phyloP scores from a whole-genome alignment of 2,113 vertebrate genomes.

The Lepisosteus osseus region DNA sequence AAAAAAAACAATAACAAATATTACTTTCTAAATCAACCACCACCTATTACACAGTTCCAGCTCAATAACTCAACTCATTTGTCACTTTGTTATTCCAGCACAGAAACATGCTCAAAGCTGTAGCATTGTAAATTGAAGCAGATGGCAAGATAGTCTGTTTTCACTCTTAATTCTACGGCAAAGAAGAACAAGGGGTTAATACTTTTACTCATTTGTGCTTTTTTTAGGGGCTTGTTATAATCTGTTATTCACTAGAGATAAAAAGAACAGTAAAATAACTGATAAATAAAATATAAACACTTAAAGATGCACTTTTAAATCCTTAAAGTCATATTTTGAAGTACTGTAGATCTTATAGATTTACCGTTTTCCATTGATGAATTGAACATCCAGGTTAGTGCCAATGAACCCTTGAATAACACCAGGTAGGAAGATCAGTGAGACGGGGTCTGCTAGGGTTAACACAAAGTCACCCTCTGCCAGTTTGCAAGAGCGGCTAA shows the following conservation, averaged over 20 bases:
- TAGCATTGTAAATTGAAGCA: no score
- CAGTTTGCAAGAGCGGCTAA: conserved; percentile 15
- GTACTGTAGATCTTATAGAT: not conserved
- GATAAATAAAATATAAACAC: no score
- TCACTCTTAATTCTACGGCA: no score
- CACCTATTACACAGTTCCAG: conserved; percentile 6
- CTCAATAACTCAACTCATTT: not conserved
- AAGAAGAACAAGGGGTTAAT: not conserved
- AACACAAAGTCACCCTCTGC: conserved; percentile 17
- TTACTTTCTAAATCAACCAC: not conserved
- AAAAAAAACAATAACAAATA: not conserved
- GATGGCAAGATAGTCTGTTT: no score
- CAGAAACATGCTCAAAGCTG: no score
- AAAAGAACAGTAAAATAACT: no score
- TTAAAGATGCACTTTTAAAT: no score
- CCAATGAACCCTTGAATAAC: conserved; percentile 19
- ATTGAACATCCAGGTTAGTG: conserved; percentile 11
- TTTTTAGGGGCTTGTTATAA: no score
- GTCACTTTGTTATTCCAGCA: not conserved
- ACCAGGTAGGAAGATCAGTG: conserved; percentile 28
- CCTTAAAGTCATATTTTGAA: not conserved
- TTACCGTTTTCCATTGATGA: conserved; percentile 31
- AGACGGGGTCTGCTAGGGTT: conserved; percentile 20
- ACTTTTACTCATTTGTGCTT: no score
- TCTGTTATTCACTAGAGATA: no score